Conservation (phyloP, 2,888 invertebrate species). For the Orchestes rusci region DNA sequence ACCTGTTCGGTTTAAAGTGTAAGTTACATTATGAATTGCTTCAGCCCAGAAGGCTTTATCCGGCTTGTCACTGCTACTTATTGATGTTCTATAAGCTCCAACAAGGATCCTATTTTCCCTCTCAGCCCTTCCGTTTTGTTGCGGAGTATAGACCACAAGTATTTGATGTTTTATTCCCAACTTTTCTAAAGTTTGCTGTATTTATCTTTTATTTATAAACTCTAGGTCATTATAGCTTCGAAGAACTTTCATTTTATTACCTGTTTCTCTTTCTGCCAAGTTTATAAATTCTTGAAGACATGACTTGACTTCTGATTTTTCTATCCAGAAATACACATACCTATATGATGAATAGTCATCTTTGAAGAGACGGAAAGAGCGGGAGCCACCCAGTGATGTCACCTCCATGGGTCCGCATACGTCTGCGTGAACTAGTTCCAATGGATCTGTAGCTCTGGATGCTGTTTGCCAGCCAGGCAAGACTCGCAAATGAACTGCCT, state of each 20-base stretch:
- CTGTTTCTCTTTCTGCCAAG: background rate
- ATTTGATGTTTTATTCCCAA: too few species aligned
- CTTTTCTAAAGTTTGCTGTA: background rate
- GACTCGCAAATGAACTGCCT: too few species aligned
- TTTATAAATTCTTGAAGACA: background rate
- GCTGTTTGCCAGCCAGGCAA: too few species aligned
- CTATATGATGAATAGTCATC: background rate
- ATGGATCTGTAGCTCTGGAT: too few species aligned
- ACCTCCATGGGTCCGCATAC: background rate
- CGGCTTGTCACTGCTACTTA: background rate
- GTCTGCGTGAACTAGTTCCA: too few species aligned
- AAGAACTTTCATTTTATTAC: too few species aligned
- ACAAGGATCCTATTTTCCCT: background rate
- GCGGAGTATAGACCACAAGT: background rate
- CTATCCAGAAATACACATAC: background rate
- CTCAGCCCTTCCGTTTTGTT: background rate
- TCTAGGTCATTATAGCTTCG: too few species aligned
- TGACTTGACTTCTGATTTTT: background rate
- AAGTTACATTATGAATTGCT: constrained; percentile 4
- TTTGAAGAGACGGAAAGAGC: background rate
- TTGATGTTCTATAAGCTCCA: background rate
- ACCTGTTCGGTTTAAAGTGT: constrained; percentile 12
- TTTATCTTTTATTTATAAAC: background rate
- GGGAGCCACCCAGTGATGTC: background rate
- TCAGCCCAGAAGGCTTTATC: constrained; percentile 9